Conservation (phyloP, 2,113 vertebrate genomes). For the Ictalurus furcatus region DNA sequence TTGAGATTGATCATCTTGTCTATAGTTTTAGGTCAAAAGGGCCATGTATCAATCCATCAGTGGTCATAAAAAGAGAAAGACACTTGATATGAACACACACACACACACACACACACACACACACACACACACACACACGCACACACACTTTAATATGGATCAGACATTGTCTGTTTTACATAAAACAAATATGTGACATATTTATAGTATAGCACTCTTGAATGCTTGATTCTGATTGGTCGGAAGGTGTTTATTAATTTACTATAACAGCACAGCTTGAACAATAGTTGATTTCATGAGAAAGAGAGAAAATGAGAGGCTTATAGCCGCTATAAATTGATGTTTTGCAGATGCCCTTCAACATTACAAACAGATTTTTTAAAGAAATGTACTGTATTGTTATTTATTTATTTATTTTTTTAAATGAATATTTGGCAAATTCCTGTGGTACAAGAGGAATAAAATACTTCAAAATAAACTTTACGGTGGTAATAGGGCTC, state of each 20-base stretch:
- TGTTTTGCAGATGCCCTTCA: neutral
- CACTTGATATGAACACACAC: neutral
- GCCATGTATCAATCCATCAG: conserved; percentile 40
- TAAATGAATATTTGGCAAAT: neutral
- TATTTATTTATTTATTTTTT: neutral
- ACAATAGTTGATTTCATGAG: neutral
- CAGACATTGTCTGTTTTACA: neutral
- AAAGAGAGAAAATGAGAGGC: neutral
- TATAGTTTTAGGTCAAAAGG: conserved; percentile 38
- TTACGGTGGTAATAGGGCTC: neutral
- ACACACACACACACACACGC: neutral
- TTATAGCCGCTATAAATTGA: neutral
- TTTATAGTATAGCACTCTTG: neutral
- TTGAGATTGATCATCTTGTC: conserved; percentile 32
- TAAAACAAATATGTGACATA: neutral
- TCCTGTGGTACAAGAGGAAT: neutral
- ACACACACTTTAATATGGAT: conserved; percentile 25
- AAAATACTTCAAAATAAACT: neutral
- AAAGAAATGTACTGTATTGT: neutral
- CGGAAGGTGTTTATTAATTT: neutral
- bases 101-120: neutral
- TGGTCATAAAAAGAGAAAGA: conserved; percentile 40
- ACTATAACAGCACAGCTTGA: neutral
- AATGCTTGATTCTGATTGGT: neutral
- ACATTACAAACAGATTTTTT: neutral